Base-by-base conservation (phyloP, 1,140 invertebrate genomes). In the Drosophila tristis region DNA sequence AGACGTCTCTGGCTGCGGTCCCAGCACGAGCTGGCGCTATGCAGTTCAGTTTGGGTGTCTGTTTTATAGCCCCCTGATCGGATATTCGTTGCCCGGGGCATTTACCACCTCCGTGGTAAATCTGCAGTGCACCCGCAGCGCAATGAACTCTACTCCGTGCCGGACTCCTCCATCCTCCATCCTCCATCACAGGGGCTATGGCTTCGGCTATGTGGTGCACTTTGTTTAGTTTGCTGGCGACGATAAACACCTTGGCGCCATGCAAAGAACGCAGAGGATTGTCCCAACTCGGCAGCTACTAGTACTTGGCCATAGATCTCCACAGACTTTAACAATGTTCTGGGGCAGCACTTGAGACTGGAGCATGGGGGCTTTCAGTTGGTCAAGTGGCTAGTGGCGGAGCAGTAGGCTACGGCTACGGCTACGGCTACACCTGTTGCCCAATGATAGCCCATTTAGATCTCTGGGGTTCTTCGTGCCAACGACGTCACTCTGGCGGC, bases 81-180 rank as follows among this genome's bases (percentile, higher is more conserved):
- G 66, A 70, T 70, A 64, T 70, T 20, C 51, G 51, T 66, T 76
- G 72, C 61, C 58, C 68, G 67, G 45, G 26, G 76, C 74, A 48
- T 75, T 79, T 87, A 90, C 87, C 87, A 87, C 87, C 87, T 90
- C 80, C 79, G 71, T 80, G 79, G 82, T 90, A 90, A 90, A 90
- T 90, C 84, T 89, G 86, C 84, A 76, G 84, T 84, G 77, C 86
- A 76, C 85, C 85, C 63, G 84, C 72, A 73, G 85, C 76, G 84
- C 84, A 87, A 89, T 89, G 84, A 89, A 87, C 84, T 79, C 72
- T 26, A 5, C 51, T 31, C 25, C 44, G 2, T 11, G 16, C 15
- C 26, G 29, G 5, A 29, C 26, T 29, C 23, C 49, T 35, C 59
- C 47, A 26, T 15, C 16, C 13, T 26, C n/a, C n/a, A n/a, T n/a